Conservation (phyloP, 2,888 invertebrate species). For the Trichacis sp. region DNA sequence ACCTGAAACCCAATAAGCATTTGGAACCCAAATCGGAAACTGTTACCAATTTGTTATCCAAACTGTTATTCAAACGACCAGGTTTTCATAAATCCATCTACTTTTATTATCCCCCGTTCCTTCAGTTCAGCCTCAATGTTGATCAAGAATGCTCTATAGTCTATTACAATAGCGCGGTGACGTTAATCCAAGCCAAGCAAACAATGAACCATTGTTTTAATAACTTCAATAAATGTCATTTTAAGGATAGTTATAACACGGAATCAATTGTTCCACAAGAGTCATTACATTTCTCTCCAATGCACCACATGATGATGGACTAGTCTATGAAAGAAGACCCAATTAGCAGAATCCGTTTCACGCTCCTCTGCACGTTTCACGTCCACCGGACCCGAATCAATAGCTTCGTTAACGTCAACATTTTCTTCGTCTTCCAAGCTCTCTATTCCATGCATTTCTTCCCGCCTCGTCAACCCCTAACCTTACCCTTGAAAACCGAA, state of each 20-base stretch:
- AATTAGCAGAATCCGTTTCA: conserved; percentile 46
- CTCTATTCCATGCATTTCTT: too few relatives aligned
- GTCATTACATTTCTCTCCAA: conserved; percentile 1
- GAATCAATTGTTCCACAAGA: not conserved
- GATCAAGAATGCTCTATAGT: too few relatives aligned
- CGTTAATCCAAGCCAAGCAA: not conserved
- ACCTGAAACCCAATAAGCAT: too few relatives aligned
- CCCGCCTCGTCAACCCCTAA: conserved; percentile 33
- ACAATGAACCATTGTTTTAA: not conserved
- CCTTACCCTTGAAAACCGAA: conserved; percentile 46
- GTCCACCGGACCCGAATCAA: conserved; percentile 36
- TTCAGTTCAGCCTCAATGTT: too few relatives aligned
- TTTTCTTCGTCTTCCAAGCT: conserved; percentile 21
- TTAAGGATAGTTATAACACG: not conserved
- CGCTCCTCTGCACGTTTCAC: conserved; percentile 35
- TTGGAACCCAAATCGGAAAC: too few relatives aligned
- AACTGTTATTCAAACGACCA: too few relatives aligned
- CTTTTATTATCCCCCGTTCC: too few relatives aligned
- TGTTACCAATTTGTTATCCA: too few relatives aligned
- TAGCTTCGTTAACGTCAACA: conserved; percentile 38
- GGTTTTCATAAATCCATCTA: too few relatives aligned
- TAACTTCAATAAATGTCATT: not conserved
- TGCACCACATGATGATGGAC: too few relatives aligned
- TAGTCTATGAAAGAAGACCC: conserved; percentile 41
- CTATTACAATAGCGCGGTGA: not conserved